Percentiles rank a stretch among this genome's conserved stretches.
These are phyloP conservation scores for Apodemus sylvaticus DNA, from an alignment of 2,113 vertebrate species.

Conservation along the genomic window DNA sequence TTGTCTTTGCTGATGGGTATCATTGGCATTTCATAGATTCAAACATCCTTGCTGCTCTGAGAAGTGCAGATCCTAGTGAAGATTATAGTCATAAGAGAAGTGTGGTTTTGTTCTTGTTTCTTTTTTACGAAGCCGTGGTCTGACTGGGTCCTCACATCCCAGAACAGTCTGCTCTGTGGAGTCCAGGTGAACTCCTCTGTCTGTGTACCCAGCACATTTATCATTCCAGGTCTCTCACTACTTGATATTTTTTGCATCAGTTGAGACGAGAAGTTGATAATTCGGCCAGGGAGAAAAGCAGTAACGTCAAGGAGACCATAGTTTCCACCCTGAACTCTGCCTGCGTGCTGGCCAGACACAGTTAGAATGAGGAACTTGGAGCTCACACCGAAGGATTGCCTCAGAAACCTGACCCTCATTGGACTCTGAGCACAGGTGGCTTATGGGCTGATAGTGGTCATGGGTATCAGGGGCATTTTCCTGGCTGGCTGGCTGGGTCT, in stretches of 20 bases:
- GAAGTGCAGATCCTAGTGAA: conserved; percentile 91
- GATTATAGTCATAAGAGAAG: conserved; percentile 89
- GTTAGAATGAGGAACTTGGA: not conserved
- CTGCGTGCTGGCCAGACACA: not conserved
- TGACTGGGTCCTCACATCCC: conserved; percentile 92
- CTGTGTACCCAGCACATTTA: conserved; percentile 84
- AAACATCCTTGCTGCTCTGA: conserved; percentile 94
- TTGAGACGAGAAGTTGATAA: conserved; percentile 88
- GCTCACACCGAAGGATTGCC: not conserved
- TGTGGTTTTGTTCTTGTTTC: conserved; percentile 83
- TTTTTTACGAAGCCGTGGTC: conserved; percentile 86
- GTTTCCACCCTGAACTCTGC: not conserved
- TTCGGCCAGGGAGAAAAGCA: conserved; percentile 58
- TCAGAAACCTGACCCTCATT: not conserved
- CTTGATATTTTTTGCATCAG: conserved; percentile 90
- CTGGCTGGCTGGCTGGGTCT: not conserved
- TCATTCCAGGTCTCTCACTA: conserved; percentile 86
- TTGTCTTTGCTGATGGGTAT: conserved; percentile 92
- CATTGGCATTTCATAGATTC: conserved; percentile 93
- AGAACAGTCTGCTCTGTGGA: conserved; percentile 90
- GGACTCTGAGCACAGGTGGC: not conserved
- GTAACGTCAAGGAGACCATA: not conserved
- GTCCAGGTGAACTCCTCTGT: conserved; percentile 88
- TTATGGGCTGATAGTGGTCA: not conserved
- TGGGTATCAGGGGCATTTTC: not conserved